A percentile compares a stretch with the other conserved stretches of the same genome.
Conservation (phyloP, 2,797 vertebrate species). For the Cheirogaleus major region DNA sequence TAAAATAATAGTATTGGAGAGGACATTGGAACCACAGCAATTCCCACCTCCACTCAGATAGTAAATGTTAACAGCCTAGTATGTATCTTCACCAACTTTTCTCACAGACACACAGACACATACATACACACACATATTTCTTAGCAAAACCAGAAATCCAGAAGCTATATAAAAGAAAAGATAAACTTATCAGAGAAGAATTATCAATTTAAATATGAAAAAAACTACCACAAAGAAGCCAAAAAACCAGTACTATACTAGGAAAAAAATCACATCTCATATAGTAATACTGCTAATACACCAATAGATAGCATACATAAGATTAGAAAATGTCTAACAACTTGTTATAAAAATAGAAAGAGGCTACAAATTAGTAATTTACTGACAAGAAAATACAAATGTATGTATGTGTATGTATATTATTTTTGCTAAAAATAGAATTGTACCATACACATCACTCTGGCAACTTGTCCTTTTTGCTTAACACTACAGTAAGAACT, state of each 20-base stretch:
- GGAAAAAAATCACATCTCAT: background rate
- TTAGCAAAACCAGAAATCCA: background rate
- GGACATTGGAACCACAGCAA: background rate
- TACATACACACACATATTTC: background rate
- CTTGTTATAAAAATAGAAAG: background rate
- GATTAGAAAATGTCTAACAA: background rate
- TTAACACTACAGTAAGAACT: background rate
- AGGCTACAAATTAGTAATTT: background rate
- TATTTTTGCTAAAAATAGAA: background rate
- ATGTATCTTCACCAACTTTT: background rate
- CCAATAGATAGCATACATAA: background rate
- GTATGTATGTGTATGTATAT: background rate
- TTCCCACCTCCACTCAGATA: background rate
- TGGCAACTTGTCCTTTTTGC: background rate
- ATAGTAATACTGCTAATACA: background rate
- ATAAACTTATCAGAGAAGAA: background rate
- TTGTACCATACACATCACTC: background rate
- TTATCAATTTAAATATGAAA: background rate
- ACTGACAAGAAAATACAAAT: background rate
- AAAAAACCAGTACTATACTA: background rate
- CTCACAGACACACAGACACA: background rate
- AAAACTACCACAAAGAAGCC: background rate
- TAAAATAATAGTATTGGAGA: background rate
- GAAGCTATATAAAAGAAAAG: background rate
- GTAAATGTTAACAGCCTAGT: background rate